phyloP scores from a whole-genome alignment of 2,113 vertebrate species.

The human region GRCh38 chr7:104999001-104999500 shows the following conservation, averaged over 20 bases:
- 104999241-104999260: neutral
- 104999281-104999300: neutral
- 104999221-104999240: neutral
- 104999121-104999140: too few relatives aligned
- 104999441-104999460: neutral
- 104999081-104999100: too few relatives aligned
- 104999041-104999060: too few relatives aligned
- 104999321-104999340: constrained; percentile 6
- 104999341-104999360: constrained; percentile 7
- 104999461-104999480: neutral
- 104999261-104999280: neutral
- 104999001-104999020: too few relatives aligned
- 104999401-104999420: constrained; percentile 2
- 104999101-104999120: too few relatives aligned
- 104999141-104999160: too few relatives aligned
- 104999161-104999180: neutral
- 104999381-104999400: neutral
- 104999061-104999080: too few relatives aligned
- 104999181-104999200: neutral
- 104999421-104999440: neutral
- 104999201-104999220: neutral
- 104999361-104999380: constrained; percentile 30
- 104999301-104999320: neutral
- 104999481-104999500: neutral
- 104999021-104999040: too few relatives aligned